Conservation (phyloP, 1,140 invertebrate species). For the Sminthurides bifidus region DNA sequence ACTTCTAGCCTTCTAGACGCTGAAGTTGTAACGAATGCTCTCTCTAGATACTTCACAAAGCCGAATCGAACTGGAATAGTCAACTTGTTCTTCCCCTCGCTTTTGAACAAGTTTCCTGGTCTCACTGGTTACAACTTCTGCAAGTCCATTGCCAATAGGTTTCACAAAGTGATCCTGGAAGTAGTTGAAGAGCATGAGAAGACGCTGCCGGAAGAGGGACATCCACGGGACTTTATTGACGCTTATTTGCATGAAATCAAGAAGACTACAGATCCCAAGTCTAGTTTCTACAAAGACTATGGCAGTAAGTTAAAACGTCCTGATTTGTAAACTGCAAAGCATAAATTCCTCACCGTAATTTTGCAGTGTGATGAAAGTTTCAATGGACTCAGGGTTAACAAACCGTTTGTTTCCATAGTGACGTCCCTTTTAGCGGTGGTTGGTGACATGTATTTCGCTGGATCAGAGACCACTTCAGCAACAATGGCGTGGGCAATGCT, state of each 20-base stretch:
- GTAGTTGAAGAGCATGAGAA: conserved; percentile 1
- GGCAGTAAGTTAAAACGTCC: background rate
- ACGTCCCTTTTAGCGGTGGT: too few species aligned
- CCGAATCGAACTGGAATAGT: background rate
- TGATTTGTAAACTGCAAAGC: too few species aligned
- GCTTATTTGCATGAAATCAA: conserved; percentile 8
- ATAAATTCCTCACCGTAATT: too few species aligned
- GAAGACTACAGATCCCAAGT: background rate
- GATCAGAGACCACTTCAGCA: background rate
- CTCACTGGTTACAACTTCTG: background rate
- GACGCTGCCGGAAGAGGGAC: background rate
- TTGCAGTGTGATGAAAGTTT: too few species aligned
- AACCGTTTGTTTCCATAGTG: too few species aligned
- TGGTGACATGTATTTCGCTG: conserved; percentile 33
- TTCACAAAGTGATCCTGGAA: background rate
- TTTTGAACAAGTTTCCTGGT: background rate
- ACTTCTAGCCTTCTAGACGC: background rate
- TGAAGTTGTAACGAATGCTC: background rate
- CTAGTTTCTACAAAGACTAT: conserved; percentile 10
- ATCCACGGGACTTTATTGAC: conserved; percentile 4
- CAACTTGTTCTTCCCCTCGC: background rate
- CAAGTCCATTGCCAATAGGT: too few species aligned
- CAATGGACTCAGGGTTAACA: too few species aligned
- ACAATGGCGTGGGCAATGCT: conserved; percentile 1
- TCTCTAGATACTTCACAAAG: background rate